A percentile compares a stretch with the other conserved stretches of the same genome.
Evolutionary conservation across 2,797 vertebrate species (phyloP).

Genomic region (Allobates femoralis): DNA sequence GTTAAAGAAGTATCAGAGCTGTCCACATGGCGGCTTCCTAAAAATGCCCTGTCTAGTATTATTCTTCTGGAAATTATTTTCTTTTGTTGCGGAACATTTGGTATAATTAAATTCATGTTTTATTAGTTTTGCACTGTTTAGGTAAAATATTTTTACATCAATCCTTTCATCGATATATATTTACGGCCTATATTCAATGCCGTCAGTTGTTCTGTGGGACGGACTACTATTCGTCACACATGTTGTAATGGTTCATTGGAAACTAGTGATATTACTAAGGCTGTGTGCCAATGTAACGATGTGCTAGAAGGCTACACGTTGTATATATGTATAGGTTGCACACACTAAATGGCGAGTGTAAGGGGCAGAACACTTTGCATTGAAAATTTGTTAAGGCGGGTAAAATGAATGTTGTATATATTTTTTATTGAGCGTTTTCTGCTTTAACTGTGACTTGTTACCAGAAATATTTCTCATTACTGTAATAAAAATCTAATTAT

Average conservation of each 20-base stretch:
- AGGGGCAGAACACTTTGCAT: neutral
- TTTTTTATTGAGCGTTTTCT: constrained; percentile 55
- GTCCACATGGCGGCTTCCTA: neutral
- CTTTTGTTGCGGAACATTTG: neutral
- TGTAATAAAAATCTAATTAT: constrained; percentile 55
- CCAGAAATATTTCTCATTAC: constrained; percentile 45
- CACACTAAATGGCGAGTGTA: neutral
- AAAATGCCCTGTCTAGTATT: neutral
- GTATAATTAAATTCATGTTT: neutral
- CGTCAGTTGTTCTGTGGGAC: neutral
- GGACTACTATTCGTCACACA: neutral
- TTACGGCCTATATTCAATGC: neutral
- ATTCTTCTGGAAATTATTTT: neutral
- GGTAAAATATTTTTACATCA: neutral
- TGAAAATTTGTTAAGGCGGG: constrained; percentile 13
- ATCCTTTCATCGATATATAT: neutral
- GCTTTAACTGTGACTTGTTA: constrained; percentile 54
- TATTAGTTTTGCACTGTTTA: neutral
- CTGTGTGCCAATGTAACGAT: neutral
- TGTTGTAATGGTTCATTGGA: neutral
- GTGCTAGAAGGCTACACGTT: neutral
- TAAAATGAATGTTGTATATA: constrained; percentile 50
- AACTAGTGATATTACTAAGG: neutral
- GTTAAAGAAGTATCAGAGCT: neutral
- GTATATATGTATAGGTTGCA: neutral